phyloP scores from a whole-genome alignment of 2,113 vertebrate species.

The Orycteropus afer region DNA sequence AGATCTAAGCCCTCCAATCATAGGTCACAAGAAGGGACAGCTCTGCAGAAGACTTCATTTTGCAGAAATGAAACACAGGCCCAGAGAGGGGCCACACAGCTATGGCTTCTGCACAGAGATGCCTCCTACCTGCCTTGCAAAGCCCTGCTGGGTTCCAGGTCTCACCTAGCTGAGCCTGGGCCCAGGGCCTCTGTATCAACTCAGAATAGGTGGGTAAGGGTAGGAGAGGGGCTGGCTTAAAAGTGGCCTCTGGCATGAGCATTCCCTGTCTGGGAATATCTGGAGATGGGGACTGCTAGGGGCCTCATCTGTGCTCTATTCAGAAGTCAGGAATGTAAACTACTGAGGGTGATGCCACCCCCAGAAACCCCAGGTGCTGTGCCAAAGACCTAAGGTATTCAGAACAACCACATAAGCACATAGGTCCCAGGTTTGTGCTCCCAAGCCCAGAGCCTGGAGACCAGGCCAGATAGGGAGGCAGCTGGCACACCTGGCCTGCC shows the following conservation, averaged over 20 bases:
- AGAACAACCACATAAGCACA: background rate
- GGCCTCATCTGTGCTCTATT: conserved; percentile 65
- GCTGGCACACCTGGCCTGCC: background rate
- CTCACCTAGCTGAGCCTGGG: background rate
- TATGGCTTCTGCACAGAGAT: background rate
- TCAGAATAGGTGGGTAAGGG: background rate
- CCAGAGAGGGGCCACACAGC: background rate
- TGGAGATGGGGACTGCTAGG: background rate
- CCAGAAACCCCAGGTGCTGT: background rate
- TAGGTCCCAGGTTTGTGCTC: background rate
- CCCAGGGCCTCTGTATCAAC: background rate
- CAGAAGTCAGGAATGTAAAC: conserved; percentile 75
- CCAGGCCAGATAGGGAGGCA: background rate
- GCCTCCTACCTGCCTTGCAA: background rate
- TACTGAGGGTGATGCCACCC: background rate
- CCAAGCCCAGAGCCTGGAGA: background rate
- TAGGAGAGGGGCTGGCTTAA: background rate
- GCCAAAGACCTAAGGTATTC: conserved; percentile 11
- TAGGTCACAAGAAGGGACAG: background rate
- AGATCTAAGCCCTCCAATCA: background rate
- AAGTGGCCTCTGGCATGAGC: background rate
- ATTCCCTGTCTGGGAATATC: background rate
- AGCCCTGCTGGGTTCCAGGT: background rate
- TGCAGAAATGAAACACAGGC: background rate
- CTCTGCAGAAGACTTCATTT: background rate